phyloP scores from a whole-genome alignment of 1,140 invertebrate species.

The Calephelis virginiensis region DNA sequence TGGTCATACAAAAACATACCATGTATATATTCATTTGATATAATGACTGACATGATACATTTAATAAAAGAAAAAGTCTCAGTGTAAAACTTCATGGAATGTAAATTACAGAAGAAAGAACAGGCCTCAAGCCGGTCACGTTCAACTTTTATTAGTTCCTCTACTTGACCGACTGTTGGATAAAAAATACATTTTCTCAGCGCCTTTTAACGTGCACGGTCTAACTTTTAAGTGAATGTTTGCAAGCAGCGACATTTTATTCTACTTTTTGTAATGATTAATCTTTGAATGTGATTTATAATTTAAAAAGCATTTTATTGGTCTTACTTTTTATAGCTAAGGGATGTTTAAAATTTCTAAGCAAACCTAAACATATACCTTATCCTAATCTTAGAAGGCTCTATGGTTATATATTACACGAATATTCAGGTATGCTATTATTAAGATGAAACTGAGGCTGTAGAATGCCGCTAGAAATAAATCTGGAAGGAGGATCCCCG shows the following conservation, averaged over 20 bases:
- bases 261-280: background rate
- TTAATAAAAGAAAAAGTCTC: slow-evolving; percentile 2
- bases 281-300: background rate
- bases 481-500: no score
- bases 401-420: no score
- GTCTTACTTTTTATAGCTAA: no score
- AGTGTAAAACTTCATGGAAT: slow-evolving; percentile 31
- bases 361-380: no score
- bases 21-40: background rate
- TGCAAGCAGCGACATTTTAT: slow-evolving; percentile 8
- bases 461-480: no score
- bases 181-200: slow-evolving; percentile 29
- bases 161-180: slow-evolving; percentile 26
- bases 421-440: no score
- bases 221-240: slow-evolving; percentile 12
- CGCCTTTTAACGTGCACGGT: slow-evolving; percentile 16
- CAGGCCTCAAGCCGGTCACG: slow-evolving; percentile 33
- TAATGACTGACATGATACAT: slow-evolving; percentile 1
- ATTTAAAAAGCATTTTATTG: no score
- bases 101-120: slow-evolving; percentile 30
- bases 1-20: no score
- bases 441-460: no score
- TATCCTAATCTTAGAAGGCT: no score
- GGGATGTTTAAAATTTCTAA: no score
- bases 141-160: slow-evolving; percentile 42